Conservation (phyloP, 92 coral and sea anemone genomes). For the Meandrina meandrites region DNA sequence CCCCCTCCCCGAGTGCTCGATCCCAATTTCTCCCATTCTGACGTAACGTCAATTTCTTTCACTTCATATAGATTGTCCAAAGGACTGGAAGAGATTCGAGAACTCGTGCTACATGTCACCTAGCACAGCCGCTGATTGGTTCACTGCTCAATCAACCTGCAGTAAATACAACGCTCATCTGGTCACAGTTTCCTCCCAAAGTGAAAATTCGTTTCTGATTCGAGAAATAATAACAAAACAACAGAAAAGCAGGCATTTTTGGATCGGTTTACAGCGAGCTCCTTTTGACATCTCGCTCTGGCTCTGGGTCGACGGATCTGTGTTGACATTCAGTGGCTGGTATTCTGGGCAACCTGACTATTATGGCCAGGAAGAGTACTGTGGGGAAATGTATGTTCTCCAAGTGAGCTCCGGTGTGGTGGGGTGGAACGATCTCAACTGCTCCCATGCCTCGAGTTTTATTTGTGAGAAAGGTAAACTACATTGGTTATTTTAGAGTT, state of each 20-base stretch:
- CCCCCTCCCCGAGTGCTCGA: too few species aligned
- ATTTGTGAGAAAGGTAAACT: constrained; percentile 26
- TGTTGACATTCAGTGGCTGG: constrained; percentile 17
- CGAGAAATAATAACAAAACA: not conserved
- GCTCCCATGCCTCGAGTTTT: not conserved
- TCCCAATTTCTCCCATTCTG: not conserved
- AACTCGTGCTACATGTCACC: constrained; percentile 24
- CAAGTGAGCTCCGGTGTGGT: not conserved
- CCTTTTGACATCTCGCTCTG: constrained; percentile 2
- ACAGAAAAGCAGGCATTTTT: constrained; percentile 1
- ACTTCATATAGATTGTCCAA: constrained; percentile 16
- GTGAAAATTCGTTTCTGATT: constrained; percentile 19
- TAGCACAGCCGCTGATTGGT: not conserved
- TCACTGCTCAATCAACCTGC: constrained; percentile 7
- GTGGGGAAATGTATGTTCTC: constrained; percentile 18
- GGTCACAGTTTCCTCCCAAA: constrained; percentile 10
- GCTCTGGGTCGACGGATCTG: constrained; percentile 24
- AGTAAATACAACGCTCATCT: constrained; percentile 14
- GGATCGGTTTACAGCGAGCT: constrained; percentile 24
- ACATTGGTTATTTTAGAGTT: not conserved
- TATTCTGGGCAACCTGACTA: constrained; percentile 8
- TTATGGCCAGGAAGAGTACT: not conserved
- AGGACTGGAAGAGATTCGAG: constrained; percentile 14
- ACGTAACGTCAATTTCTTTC: not conserved
- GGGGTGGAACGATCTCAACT: constrained; percentile 29